phyloP scores from a whole-genome alignment of 2,797 vertebrate species.

The Sebastes reedi region DNA sequence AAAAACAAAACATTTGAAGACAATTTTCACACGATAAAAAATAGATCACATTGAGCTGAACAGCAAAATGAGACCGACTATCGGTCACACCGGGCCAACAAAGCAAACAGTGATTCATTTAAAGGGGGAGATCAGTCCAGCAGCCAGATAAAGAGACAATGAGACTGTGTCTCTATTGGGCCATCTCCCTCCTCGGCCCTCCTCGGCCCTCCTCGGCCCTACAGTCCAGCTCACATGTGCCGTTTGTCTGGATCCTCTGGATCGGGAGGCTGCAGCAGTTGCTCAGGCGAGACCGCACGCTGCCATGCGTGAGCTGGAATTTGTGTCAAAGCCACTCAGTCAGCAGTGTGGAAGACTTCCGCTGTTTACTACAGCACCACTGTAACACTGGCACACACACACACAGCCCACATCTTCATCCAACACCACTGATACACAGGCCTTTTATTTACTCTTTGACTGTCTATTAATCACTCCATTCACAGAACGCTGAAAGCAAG shows the following conservation, averaged over 20 bases:
- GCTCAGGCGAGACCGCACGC: constrained; percentile 50
- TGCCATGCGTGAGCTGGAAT: constrained; percentile 61
- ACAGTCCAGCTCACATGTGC: constrained; percentile 32
- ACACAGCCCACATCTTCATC: constrained; percentile 15
- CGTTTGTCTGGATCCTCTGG: constrained; percentile 34
- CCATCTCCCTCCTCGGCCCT: neutral
- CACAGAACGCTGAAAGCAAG: constrained; percentile 21
- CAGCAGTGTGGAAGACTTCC: constrained; percentile 55
- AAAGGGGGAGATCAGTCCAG: neutral
- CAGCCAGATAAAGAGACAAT: neutral
- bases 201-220: neutral
- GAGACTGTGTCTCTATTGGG: constrained; percentile 9
- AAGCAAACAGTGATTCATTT: neutral
- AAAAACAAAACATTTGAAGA: neutral
- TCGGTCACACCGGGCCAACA: constrained; percentile 13
- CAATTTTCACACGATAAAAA: neutral
- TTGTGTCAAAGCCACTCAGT: constrained; percentile 69
- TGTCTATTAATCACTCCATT: constrained; percentile 54
- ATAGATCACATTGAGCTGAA: neutral
- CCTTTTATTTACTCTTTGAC: constrained; percentile 48
- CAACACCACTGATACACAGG: constrained; percentile 35
- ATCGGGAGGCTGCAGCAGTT: constrained; percentile 42
- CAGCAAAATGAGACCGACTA: neutral
- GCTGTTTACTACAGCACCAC: constrained; percentile 29
- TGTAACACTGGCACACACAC: constrained; percentile 35